Base-by-base conservation (phyloP, 2,113 vertebrate genomes). In the Hippocampus zosterae region DNA sequence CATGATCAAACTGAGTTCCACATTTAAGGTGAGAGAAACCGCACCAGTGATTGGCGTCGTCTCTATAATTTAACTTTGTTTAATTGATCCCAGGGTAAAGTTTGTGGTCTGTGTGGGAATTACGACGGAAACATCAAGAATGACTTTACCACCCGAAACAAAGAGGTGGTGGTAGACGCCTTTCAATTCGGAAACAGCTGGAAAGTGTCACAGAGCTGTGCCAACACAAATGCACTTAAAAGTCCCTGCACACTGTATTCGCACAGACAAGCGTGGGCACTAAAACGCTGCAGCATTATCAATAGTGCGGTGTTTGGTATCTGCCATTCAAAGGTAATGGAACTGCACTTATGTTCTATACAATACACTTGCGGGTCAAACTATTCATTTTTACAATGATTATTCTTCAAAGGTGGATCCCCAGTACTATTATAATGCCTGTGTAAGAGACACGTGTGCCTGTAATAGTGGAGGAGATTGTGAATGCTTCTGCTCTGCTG, bases 401-500 rank as follows among this genome's bases (percentile, higher is more conserved):
- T 65, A 74, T 8, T 76, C 65, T 68, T 1, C 41, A 70, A 72
- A 99, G 97, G 93, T 99, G 89, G 92, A 95, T 42, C 90, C 92
- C 0, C 65, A 87, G 61, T 86, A 81, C 41, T 96, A 94, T 87
- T 94, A 94, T 29, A 93, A 96, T 64, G 89, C 93, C 2, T 99
- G 97, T 6, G 93, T 95, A 81, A 89, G 65, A 15, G 97, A 97
- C 44, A 93, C 95, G 0, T 98, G 96, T 27, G 93, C 92, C 71
- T 98, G 97, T 0, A 94, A 96, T 85, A 87, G 92, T 0, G 96
- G 95, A 46, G 96, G 96, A 59, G 95, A 98, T 62, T 96, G 96
- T 59, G 95, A 96, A 69, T 97, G 95, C 53, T 95, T 98, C 88
- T 98, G 97, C 76, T 96, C 95, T 3, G 92, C 93, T 12, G 94